phyloP scores from a whole-genome alignment of 2,113 vertebrate genomes.

The Plotosus lineatus region DNA sequence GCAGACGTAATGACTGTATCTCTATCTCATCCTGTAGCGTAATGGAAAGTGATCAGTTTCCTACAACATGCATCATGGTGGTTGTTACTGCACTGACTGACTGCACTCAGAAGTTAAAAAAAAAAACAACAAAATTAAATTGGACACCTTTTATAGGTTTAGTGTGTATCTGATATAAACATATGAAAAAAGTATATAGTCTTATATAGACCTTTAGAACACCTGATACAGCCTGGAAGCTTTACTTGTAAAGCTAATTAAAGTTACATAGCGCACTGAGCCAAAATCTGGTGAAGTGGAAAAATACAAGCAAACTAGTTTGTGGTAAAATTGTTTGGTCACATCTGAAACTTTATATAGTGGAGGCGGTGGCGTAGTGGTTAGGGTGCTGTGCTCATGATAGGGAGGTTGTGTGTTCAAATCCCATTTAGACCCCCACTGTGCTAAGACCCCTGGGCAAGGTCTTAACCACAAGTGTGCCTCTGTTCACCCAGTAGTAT shows the following conservation, averaged over 20 bases:
- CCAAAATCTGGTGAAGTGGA: neutral
- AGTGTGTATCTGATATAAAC: neutral
- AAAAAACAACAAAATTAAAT: neutral
- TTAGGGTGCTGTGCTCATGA: too few species aligned
- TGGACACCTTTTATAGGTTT: neutral
- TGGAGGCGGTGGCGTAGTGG: too few species aligned
- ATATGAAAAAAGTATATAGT: neutral
- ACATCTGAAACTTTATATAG: too few species aligned
- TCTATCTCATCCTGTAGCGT: constrained; percentile 17
- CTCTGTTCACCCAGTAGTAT: too few species aligned
- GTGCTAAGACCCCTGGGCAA: too few species aligned
- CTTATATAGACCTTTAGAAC: constrained; percentile 12
- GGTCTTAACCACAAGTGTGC: too few species aligned
- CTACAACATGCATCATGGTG: constrained; percentile 18
- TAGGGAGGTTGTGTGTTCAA: too few species aligned
- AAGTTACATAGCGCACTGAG: neutral
- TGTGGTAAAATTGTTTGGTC: too few species aligned
- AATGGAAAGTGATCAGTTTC: constrained; percentile 41
- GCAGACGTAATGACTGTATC: constrained; percentile 39
- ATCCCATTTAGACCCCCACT: too few species aligned
- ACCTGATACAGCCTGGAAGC: neutral
- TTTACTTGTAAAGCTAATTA: neutral
- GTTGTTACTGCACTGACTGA: neutral
- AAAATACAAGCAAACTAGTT: too few species aligned
- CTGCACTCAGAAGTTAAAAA: neutral